Base-by-base conservation (phyloP, 2,113 vertebrate species). In the Eubucco bourcierii region DNA sequence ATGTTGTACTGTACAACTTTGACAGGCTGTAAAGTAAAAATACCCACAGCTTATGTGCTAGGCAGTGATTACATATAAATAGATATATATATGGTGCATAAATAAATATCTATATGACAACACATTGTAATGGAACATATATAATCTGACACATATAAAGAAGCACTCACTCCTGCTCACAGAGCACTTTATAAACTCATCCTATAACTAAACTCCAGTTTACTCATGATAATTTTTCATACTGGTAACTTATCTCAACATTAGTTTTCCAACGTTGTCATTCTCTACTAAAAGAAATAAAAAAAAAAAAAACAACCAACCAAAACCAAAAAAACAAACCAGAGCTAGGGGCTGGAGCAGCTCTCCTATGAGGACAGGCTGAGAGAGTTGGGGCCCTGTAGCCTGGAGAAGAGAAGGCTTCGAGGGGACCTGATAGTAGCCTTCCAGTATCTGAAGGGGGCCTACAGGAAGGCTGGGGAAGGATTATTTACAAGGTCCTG, bases 1-100 rank as follows among this genome's bases (percentile, higher is more conserved):
- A 99, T 99, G 95, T 99, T 99, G 95, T 98, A 99, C 83, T 99
- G 99, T 77, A 99, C 98, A 90, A 99, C 99, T 97, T 97, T 99
- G 96, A 98, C 70, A 50, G 98, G 98, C 99, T 99, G 96, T 23
- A 93, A 96, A 66, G 68, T 31, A 93, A 97, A 81, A 93, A 84
- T 4, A 88, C 0, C 19, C 67, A 33, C 7, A 65, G 23, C 59
- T 83, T 93, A 55, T 66, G 70, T 33, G 34, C 6, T 24, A 64
- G 41, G 20, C 17, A 81, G 8, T 24, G 12, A 33, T 65, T 23
- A 19, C 8, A 27, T 3, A 37, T 4, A 6, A 66, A 72, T 6
- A 68, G 12, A n/a, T 10, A n/a, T 3, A 33, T 8, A 27, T 1
- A 27, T 2, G 3, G 31, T 7, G 52, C 1, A 44, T 2, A 23